Conservation (phyloP, 2,888 invertebrate genomes). For the Hipparchia semele region DNA sequence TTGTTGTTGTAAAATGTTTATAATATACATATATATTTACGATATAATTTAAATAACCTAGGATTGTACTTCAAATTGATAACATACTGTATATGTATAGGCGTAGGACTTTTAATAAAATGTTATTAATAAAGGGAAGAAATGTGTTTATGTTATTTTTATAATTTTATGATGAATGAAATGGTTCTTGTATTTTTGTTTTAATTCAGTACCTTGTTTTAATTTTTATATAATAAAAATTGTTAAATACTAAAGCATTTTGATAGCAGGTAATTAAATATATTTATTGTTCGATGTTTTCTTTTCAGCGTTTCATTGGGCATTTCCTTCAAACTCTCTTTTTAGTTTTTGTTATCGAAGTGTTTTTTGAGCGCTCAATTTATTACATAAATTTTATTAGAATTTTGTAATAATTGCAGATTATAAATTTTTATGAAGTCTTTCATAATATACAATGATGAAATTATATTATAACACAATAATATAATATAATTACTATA, state of each 20-base stretch:
- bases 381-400: too few relatives aligned
- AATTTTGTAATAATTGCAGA: too few relatives aligned
- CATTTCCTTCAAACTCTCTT: conserved; percentile 8
- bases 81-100: conserved; percentile 58
- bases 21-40: conserved; percentile 68
- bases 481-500: too few relatives aligned
- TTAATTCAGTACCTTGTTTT: neutral
- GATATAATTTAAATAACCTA: conserved; percentile 65
- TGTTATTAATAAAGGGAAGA: conserved; percentile 66
- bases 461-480: too few relatives aligned
- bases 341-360: neutral
- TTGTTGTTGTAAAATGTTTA: conserved; percentile 78
- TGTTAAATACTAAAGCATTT: neutral
- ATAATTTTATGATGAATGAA: neutral
- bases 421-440: too few relatives aligned
- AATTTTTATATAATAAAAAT: neutral
- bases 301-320: neutral
- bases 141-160: conserved; percentile 50
- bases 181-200: neutral
- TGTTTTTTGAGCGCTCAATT: neutral
- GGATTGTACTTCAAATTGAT: conserved; percentile 58
- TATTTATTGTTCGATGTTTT: neutral
- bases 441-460: too few relatives aligned
- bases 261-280: neutral
- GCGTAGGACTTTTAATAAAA: conserved; percentile 55